These are phyloP conservation scores for Ganaspis sp. DNA, from an alignment of 1,140 invertebrate species.

Conservation along the genomic window DNA sequence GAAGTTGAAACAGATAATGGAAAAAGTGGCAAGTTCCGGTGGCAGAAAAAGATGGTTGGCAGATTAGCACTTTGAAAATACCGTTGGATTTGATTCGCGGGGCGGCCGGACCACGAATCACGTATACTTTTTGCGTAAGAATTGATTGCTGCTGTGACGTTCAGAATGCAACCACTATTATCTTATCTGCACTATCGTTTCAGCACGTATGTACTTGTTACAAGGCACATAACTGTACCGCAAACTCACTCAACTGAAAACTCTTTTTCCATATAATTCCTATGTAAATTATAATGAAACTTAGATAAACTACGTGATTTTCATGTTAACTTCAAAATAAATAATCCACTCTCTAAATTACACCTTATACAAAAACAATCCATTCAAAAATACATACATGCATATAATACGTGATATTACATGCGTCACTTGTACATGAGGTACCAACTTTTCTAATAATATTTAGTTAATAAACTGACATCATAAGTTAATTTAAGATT, in stretches of 20 bases:
- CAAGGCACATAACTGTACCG: background rate
- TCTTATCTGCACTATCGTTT: conserved; percentile 11
- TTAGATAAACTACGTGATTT: background rate
- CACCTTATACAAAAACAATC: too few relatives aligned
- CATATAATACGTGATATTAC: too few relatives aligned
- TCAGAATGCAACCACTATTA: conserved; percentile 22
- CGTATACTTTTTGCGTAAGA: conserved; percentile 18
- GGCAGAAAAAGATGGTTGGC: conserved; percentile 5
- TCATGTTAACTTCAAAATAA: background rate
- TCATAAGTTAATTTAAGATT: too few relatives aligned
- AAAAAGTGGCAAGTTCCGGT: background rate
- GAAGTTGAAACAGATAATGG: background rate
- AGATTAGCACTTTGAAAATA: conserved; percentile 14
- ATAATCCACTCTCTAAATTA: too few relatives aligned
- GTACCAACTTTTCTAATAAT: too few relatives aligned
- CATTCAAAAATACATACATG: too few relatives aligned
- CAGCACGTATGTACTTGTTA: background rate
- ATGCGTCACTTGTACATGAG: too few relatives aligned
- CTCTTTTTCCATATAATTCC: background rate
- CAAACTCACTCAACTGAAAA: background rate
- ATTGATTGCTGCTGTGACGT: conserved; percentile 23
- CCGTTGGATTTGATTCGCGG: conserved; percentile 13
- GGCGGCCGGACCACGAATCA: background rate
- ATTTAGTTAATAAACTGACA: too few relatives aligned
- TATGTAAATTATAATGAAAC: background rate